These are phyloP conservation scores for Hypolimnas misippus DNA, from an alignment of 2,888 invertebrate species.

Conservation along the genomic window DNA sequence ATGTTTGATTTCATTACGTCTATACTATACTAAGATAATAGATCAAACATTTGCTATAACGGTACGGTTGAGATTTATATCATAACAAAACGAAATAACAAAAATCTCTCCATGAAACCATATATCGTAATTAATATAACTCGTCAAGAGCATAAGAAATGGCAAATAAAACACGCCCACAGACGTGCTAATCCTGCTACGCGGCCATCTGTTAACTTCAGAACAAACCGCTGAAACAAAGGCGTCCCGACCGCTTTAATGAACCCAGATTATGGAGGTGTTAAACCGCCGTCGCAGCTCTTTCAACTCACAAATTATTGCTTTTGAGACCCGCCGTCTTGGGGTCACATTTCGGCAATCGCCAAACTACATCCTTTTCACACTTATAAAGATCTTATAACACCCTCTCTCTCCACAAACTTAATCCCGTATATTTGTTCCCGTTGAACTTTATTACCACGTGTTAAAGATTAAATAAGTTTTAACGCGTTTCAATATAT, in stretches of 20 bases:
- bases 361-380: conserved; percentile 66
- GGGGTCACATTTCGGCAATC: conserved; percentile 77
- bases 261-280: conserved; percentile 83
- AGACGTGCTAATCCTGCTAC: conserved; percentile 78
- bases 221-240: conserved; percentile 82
- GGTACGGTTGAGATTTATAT: no score
- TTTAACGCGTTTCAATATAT: conserved; percentile 24
- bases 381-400: conserved; percentile 57
- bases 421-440: conserved; percentile 57
- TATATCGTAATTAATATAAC: conserved; percentile 32
- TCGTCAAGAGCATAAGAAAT: conserved; percentile 35
- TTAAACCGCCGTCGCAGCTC: conserved; percentile 77
- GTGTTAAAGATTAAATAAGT: conserved; percentile 42
- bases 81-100: background rate
- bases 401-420: conserved; percentile 68
- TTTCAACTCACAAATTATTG: conserved; percentile 83
- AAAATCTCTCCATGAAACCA: conserved; percentile 6
- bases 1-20: background rate
- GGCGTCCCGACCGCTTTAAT: conserved; percentile 77
- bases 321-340: conserved; percentile 71
- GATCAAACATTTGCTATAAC: no score
- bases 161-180: conserved; percentile 55
- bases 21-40: background rate
- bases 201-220: conserved; percentile 79
- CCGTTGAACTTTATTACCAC: conserved; percentile 62